Conservation (phyloP, 1,140 invertebrate species). For the Orius insidiosus region DNA sequence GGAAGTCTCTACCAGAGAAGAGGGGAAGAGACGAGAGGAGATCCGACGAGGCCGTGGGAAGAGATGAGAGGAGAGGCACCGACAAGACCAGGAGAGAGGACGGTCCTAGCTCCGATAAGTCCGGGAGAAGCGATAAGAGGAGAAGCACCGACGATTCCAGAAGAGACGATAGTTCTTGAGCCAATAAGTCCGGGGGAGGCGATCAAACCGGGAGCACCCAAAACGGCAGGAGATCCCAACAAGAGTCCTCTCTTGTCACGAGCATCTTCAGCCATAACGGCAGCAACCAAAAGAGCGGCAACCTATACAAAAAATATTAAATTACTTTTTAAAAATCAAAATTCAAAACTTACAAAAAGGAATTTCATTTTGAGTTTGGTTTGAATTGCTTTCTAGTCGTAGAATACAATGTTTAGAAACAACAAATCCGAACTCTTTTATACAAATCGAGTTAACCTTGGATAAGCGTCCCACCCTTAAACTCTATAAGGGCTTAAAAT, state of each 20-base stretch:
- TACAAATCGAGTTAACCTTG: too few species aligned
- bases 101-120: background rate
- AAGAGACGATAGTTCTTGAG: background rate
- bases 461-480: too few species aligned
- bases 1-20: too few species aligned
- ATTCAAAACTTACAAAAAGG: too few species aligned
- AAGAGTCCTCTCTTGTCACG: conserved; percentile 1
- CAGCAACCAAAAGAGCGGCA: background rate
- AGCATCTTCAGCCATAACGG: background rate
- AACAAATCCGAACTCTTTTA: too few species aligned
- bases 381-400: too few species aligned
- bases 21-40: too few species aligned
- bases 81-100: background rate
- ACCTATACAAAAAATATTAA: background rate
- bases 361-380: too few species aligned
- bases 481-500: too few species aligned
- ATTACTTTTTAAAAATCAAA: too few species aligned
- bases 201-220: background rate
- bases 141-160: background rate
- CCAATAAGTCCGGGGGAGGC: background rate
- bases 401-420: too few species aligned
- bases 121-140: background rate
- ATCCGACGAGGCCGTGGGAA: too few species aligned
- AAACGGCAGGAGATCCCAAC: background rate
- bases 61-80: background rate